Percentiles rank a stretch among this genome's conserved stretches.
These are phyloP conservation scores for Conistra vaccinii DNA, from an alignment of 2,888 invertebrate genomes.

Conservation along the genomic window DNA sequence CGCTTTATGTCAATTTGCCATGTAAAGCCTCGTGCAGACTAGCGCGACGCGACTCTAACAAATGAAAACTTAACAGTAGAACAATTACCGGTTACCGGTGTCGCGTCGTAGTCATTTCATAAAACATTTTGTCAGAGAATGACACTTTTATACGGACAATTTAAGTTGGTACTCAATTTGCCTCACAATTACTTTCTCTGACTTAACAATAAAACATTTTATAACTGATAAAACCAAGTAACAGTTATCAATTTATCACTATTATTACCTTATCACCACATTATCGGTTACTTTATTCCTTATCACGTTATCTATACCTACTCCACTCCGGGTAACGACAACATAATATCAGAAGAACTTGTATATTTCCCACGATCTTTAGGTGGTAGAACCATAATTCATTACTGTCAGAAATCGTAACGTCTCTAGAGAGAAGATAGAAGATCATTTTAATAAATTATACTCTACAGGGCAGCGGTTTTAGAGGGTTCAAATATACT, in stretches of 20 bases:
- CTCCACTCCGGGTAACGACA: constrained; percentile 13
- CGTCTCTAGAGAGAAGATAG: constrained; percentile 12
- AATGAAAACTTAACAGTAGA: no score
- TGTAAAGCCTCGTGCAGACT: background rate
- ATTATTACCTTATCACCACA: constrained; percentile 35
- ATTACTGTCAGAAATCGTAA: constrained; percentile 30
- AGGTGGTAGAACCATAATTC: constrained; percentile 9
- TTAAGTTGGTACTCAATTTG: background rate
- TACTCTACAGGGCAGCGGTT: constrained; percentile 19
- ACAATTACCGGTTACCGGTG: no score
- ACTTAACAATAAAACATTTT: background rate
- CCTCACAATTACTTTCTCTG: background rate
- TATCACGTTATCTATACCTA: constrained; percentile 37
- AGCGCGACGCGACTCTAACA: no score
- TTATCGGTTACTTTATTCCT: constrained; percentile 44
- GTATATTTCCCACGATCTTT: constrained; percentile 55
- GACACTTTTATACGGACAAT: no score
- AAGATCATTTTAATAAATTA: constrained; percentile 38
- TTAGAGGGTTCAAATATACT: constrained; percentile 7
- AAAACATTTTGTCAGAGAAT: no score
- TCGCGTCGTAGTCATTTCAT: no score
- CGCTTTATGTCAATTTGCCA: background rate
- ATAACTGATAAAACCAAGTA: constrained; percentile 21
- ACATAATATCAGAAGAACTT: constrained; percentile 20
- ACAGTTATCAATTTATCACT: constrained; percentile 38